Percentiles rank a stretch among this genome's conserved stretches.
Evolutionary conservation across 2,113 vertebrate species (phyloP).

Genomic region (Galbula dea): DNA sequence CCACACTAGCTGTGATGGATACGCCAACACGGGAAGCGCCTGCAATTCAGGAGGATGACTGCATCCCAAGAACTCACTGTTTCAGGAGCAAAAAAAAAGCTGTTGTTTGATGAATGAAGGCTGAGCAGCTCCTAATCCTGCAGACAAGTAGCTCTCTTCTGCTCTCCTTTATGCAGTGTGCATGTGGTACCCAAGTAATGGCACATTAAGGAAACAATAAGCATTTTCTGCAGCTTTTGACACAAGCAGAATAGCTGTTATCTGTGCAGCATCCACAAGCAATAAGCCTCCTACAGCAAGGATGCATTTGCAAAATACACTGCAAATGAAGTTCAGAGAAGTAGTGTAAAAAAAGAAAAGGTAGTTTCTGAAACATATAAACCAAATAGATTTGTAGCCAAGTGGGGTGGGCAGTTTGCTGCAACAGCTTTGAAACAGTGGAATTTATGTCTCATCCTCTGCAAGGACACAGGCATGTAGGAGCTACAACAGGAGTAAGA

Average conservation of each 20-base stretch:
- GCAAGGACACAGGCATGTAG: rapidly evolving
- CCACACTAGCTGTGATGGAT: neutral
- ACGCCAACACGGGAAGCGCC: neutral
- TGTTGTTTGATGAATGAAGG: neutral
- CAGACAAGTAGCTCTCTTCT: neutral
- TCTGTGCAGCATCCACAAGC: neutral
- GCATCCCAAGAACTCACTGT: neutral
- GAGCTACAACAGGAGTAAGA: neutral
- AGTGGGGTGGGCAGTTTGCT: neutral
- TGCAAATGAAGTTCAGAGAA: neutral
- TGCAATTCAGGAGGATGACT: neutral
- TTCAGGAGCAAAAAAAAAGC: neutral
- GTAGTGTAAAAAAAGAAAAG: neutral
- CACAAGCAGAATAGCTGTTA: neutral
- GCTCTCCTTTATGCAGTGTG: neutral
- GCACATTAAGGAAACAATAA: constrained; percentile 2
- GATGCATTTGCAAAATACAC: neutral
- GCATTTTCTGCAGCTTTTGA: constrained; percentile 9
- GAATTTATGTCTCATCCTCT: neutral
- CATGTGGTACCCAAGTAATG: neutral
- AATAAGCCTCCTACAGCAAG: constrained; percentile 8
- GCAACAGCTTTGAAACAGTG: neutral
- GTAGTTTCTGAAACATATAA: neutral
- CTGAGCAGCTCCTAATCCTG: neutral
- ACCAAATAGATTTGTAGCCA: neutral